Percentiles rank a stretch among this genome's conserved stretches.
Evolutionary conservation across 2,888 invertebrate species (phyloP).

Genomic region (Zygaena filipendulae): DNA sequence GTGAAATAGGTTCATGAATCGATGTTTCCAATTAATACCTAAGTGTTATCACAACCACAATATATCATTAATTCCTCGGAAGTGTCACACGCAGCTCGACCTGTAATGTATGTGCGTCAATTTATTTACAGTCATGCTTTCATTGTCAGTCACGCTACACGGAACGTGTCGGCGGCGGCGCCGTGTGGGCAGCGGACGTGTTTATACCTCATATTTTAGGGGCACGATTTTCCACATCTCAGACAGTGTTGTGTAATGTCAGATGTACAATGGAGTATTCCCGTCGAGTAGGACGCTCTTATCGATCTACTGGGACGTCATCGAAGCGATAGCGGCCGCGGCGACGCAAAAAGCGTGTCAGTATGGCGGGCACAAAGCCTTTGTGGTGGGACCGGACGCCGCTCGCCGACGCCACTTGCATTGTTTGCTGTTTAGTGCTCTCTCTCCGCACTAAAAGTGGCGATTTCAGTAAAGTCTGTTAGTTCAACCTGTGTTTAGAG

Average conservation of each 20-base stretch:
- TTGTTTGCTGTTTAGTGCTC: slow-evolving; percentile 61
- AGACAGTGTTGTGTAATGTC: slow-evolving; percentile 52
- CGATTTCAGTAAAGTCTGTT: slow-evolving; percentile 45
- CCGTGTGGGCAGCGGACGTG: not conserved
- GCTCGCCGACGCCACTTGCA: slow-evolving; percentile 50
- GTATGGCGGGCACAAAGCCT: slow-evolving; percentile 58
- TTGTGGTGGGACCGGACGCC: slow-evolving; percentile 58
- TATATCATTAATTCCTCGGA: too few relatives aligned
- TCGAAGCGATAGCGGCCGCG: slow-evolving; percentile 60
- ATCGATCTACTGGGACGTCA: slow-evolving; percentile 66
- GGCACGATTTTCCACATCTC: slow-evolving; percentile 60
- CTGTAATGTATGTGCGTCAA: too few relatives aligned
- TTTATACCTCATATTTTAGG: slow-evolving; percentile 34
- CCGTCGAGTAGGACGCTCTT: slow-evolving; percentile 62
- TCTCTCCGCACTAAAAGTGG: slow-evolving; percentile 48
- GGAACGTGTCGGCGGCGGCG: slow-evolving; percentile 20
- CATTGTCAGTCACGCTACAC: slow-evolving; percentile 8
- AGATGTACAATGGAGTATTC: slow-evolving; percentile 60
- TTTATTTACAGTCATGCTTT: not conserved
- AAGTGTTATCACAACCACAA: too few relatives aligned
- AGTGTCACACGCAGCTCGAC: too few relatives aligned
- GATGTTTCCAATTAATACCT: too few relatives aligned
- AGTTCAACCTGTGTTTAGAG: slow-evolving; percentile 28
- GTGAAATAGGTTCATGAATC: too few relatives aligned
- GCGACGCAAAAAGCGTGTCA: slow-evolving; percentile 66